Evolutionary conservation across 2,113 vertebrate genomes (phyloP).

Genomic region (Notothenia coriiceps): DNA sequence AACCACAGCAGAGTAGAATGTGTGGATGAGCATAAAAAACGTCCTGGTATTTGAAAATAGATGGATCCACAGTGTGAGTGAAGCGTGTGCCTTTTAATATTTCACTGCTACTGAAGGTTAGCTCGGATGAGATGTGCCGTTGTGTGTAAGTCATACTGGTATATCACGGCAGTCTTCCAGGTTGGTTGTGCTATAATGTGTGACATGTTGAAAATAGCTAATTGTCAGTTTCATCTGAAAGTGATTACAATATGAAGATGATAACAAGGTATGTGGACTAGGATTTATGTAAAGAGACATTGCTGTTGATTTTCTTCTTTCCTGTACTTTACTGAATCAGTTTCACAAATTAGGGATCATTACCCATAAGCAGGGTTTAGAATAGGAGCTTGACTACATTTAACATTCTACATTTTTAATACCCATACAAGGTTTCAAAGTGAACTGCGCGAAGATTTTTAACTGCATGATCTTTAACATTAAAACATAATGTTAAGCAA

Average conservation of each 20-base stretch:
- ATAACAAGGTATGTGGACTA: too few species aligned
- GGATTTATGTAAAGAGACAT: too few species aligned
- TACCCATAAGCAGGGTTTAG: background rate
- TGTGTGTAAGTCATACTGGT: background rate
- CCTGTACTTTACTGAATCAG: background rate
- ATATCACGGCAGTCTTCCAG: background rate
- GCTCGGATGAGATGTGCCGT: background rate
- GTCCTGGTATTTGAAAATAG: slow-evolving; percentile 21
- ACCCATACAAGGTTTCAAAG: background rate
- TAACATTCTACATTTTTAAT: background rate
- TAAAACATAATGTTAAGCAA: background rate
- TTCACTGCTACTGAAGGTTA: slow-evolving; percentile 2
- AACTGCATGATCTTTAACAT: background rate
- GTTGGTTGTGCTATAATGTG: too few species aligned
- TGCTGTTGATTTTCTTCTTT: too few species aligned
- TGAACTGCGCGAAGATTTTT: too few species aligned
- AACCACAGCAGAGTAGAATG: slow-evolving; percentile 35
- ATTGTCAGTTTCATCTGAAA: too few species aligned
- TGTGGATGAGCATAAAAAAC: background rate
- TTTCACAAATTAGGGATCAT: background rate
- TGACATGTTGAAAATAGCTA: too few species aligned
- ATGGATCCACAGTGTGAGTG: background rate
- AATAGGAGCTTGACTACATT: background rate
- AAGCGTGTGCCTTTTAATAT: background rate
- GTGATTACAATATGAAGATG: too few species aligned